Base-by-base conservation (phyloP, 2,797 vertebrate species). In the Cynopterus sphinx region DNA sequence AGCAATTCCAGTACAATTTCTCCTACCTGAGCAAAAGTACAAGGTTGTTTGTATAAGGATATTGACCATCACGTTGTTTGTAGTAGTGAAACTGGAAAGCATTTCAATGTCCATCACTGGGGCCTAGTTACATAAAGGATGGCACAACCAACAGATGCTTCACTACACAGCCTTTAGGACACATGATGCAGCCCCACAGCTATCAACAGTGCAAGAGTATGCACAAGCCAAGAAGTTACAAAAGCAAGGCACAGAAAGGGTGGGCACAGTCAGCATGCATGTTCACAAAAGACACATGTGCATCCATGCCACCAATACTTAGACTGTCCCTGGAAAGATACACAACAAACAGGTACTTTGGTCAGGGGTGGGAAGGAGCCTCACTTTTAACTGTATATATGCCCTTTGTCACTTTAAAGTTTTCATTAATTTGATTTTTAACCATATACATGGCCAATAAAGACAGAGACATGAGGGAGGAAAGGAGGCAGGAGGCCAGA, bases 1-100 rank as follows among this genome's bases (percentile, higher is more conserved):
- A 78, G 41, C 83, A 87, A 65, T 86, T 79, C 74, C 28, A 90
- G 71, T 93, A 79, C 70, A 83, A 79, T 92, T 83, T 86, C 71
- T 82, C 55, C 51, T 88, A n/a, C 28, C 39, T 33, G 21, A 75
- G 70, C 59, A 81, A 92, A 93, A 92, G 36, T 61, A 88, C 82
- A 87, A 92, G 53, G 61, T 94, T 90, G 86, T 95, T 92, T 92
- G 63, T 81, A 84, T 41, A 95, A 89, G 81, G 73, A 79, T 88
- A 95, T 97, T 96, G 87, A 93, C 31, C 96, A 75, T 91, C 92
- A 71, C 74, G 28, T 92, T 94, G 46, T 89, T 95, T 94, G 33
- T 87, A 95, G 78, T 63, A 87, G 57, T 70, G 75, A 91, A 87
- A 91, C n/a, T 83, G 31, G 51, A 84, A 88, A 70, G 31, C 49